A percentile compares a stretch with the other conserved stretches of the same genome.
Evolutionary conservation across 2,888 invertebrate genomes (phyloP).

Genomic region (Tridacna gigas): DNA sequence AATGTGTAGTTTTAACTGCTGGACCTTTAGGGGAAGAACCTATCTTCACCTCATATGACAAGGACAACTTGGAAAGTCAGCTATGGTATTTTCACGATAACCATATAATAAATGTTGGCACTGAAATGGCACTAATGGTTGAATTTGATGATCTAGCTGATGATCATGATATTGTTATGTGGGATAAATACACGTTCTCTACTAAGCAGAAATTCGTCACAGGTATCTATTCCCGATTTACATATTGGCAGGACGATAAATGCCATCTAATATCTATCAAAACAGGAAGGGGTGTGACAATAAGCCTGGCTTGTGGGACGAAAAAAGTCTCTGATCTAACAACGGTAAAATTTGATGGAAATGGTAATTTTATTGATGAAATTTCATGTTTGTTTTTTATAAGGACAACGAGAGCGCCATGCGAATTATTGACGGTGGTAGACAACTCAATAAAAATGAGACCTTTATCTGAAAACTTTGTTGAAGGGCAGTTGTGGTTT

Average conservation of each 20-base stretch:
- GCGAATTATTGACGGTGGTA: conserved; percentile 5
- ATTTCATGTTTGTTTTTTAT: conserved; percentile 11
- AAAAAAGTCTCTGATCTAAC: not conserved
- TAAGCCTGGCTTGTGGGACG: not conserved
- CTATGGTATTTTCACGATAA: conserved; percentile 4
- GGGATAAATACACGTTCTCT: conserved; percentile 9
- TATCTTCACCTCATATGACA: not conserved
- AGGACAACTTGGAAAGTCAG: conserved; percentile 2
- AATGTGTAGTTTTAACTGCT: not conserved
- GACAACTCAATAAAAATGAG: not conserved
- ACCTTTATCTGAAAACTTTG: not conserved
- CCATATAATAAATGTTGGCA: not conserved
- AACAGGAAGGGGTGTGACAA: not conserved
- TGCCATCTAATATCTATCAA: not conserved
- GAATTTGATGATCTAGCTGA: not conserved
- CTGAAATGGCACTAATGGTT: not conserved
- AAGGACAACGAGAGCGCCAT: not conserved
- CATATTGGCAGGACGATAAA: not conserved
- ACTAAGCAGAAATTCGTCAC: not conserved
- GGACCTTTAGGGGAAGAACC: not conserved
- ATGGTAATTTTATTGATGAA: not conserved
- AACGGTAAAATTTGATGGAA: not conserved
- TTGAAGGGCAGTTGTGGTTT: conserved; percentile 12
- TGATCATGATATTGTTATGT: not conserved
- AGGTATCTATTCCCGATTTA: not conserved